Percentiles rank a stretch among this genome's conserved stretches.
phyloP scores from a whole-genome alignment of 2,888 invertebrate species.

The Lasioglossum leucozonium region DNA sequence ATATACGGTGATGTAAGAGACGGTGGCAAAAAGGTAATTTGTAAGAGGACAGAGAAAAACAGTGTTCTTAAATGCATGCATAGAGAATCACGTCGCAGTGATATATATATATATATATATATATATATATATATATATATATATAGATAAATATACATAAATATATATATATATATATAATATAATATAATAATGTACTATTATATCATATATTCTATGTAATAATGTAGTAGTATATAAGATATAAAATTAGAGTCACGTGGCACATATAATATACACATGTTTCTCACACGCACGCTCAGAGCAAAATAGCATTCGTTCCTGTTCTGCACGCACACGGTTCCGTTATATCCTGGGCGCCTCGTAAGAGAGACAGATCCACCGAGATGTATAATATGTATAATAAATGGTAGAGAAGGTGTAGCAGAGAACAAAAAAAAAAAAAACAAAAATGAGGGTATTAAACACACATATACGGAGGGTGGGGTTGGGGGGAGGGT shows the following conservation, averaged over 20 bases:
- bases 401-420: slow-evolving; percentile 24
- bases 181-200: no score
- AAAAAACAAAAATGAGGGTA: slow-evolving; percentile 5
- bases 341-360: slow-evolving; percentile 68
- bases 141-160: slow-evolving; percentile 39
- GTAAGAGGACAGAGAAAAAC: slow-evolving; percentile 73
- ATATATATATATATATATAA: slow-evolving; percentile 44
- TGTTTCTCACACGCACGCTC: slow-evolving; percentile 24
- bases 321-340: slow-evolving; percentile 17
- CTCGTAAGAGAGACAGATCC: slow-evolving; percentile 65
- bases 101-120: slow-evolving; percentile 57
- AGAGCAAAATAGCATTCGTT: slow-evolving; percentile 21
- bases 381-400: slow-evolving; percentile 35
- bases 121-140: slow-evolving; percentile 33
- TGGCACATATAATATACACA: slow-evolving; percentile 43
- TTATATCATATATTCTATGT: no score
- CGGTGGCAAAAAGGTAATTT: slow-evolving; percentile 72
- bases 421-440: slow-evolving; percentile 32
- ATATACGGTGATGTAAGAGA: slow-evolving; percentile 74
- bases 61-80: slow-evolving; percentile 77
- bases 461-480: slow-evolving; percentile 52
- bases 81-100: slow-evolving; percentile 77
- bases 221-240: no score
- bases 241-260: slow-evolving; percentile 46
- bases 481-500: no score